A percentile compares a stretch with the other conserved stretches of the same genome.
Evolutionary conservation across 2,113 vertebrate genomes (phyloP).

Genomic region (Chamaea fasciata): DNA sequence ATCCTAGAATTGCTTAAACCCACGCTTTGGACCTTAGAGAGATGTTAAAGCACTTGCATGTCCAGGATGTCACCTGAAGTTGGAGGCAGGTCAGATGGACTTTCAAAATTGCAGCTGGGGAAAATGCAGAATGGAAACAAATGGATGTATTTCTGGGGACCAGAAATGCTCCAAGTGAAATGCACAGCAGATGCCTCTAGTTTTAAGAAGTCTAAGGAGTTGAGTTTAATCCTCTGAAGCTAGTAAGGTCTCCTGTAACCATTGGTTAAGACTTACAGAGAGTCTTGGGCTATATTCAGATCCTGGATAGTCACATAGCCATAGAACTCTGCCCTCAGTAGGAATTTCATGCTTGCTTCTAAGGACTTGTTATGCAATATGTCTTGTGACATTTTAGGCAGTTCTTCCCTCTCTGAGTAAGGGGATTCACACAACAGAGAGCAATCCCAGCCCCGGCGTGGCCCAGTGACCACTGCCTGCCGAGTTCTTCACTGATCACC

Average conservation of each 20-base stretch:
- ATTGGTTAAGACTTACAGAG: not conserved
- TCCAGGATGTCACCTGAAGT: not conserved
- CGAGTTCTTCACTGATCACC: not conserved
- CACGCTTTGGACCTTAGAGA: not conserved
- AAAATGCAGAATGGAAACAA: not conserved
- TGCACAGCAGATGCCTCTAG: not conserved
- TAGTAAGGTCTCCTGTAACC: not conserved
- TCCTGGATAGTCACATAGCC: not conserved
- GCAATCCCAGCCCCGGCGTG: rapidly evolving
- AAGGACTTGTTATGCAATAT: not conserved
- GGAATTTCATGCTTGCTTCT: not conserved
- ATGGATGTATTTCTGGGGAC: not conserved
- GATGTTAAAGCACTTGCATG: not conserved
- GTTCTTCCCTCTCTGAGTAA: not conserved
- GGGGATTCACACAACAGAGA: not conserved
- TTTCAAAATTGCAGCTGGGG: not conserved
- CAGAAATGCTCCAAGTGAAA: not conserved
- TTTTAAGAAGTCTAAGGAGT: not conserved
- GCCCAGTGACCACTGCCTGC: not conserved
- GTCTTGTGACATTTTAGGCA: not conserved
- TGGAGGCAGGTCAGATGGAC: not conserved
- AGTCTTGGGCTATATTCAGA: not conserved
- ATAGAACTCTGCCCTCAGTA: not conserved
- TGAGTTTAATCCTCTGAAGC: not conserved
- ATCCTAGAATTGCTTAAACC: not conserved